A percentile compares a stretch with the other conserved stretches of the same genome.
Evolutionary conservation across 2,797 vertebrate genomes (phyloP).

Genomic region (Pseudomugil tenellus): DNA sequence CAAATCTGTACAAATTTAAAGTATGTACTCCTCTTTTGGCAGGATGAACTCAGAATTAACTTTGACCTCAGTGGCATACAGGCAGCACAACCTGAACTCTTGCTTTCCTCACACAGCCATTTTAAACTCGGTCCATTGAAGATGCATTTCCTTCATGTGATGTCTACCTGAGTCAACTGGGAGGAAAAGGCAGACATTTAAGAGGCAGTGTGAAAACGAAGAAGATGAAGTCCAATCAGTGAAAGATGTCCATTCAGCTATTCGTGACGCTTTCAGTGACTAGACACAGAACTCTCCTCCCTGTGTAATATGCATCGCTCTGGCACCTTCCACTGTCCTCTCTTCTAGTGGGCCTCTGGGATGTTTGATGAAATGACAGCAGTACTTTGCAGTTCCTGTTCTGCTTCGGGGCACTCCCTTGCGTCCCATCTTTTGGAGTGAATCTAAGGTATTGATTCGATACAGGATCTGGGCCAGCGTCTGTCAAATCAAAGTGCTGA

Average conservation of each 20-base stretch:
- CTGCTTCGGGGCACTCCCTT: conserved; percentile 30
- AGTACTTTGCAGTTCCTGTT: conserved; percentile 23
- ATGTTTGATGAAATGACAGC: conserved; percentile 47
- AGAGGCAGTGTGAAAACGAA: conserved; percentile 34
- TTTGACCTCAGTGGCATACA: conserved; percentile 57
- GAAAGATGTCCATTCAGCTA: conserved; percentile 40
- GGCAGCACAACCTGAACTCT: conserved; percentile 44
- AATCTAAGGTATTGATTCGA: conserved; percentile 36
- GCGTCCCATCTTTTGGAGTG: conserved; percentile 35
- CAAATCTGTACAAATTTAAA: conserved; percentile 76
- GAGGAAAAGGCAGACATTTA: conserved; percentile 50
- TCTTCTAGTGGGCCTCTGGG: conserved; percentile 20
- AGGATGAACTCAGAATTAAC: conserved; percentile 76
- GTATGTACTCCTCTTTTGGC: conserved; percentile 77
- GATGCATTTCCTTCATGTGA: conserved; percentile 50
- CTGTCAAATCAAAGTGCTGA: conserved; percentile 40
- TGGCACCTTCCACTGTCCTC: conserved; percentile 22
- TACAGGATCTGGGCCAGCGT: conserved; percentile 28
- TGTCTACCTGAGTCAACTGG: conserved; percentile 73
- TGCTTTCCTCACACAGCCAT: conserved; percentile 50
- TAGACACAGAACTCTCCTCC: not conserved
- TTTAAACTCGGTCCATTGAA: conserved; percentile 37
- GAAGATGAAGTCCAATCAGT: conserved; percentile 37
- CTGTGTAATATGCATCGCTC: conserved; percentile 18
- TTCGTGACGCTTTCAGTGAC: conserved; percentile 11